Evolutionary conservation across 2,113 vertebrate species (phyloP).

Genomic region (Stegastes partitus): DNA sequence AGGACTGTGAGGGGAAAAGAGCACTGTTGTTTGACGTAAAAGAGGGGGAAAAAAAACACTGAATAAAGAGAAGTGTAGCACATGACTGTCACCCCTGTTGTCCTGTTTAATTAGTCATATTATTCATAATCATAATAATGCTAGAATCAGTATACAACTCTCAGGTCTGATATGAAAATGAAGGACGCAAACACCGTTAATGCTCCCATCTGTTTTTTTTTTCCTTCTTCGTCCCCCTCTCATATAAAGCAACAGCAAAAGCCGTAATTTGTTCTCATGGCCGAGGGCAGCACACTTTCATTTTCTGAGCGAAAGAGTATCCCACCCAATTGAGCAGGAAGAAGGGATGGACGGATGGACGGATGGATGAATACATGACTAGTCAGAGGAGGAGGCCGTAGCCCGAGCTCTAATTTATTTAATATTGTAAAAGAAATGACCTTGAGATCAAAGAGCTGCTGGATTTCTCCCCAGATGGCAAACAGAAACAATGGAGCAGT

Average conservation of each 20-base stretch:
- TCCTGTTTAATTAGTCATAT: slow-evolving; percentile 70
- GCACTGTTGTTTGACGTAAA: slow-evolving; percentile 45
- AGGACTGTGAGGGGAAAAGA: neutral
- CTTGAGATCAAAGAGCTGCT: slow-evolving; percentile 69
- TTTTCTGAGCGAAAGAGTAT: slow-evolving; percentile 64
- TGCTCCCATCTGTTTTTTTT: slow-evolving; percentile 42
- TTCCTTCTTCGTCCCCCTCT: too few species aligned
- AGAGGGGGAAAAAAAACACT: slow-evolving; percentile 37
- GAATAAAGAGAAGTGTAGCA: slow-evolving; percentile 41
- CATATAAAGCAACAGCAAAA: slow-evolving; percentile 43
- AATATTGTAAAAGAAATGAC: slow-evolving; percentile 82
- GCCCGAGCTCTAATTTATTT: slow-evolving; percentile 77
- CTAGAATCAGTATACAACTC: slow-evolving; percentile 60
- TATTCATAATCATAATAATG: slow-evolving; percentile 61
- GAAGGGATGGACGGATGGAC: slow-evolving; percentile 8
- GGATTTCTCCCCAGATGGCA: slow-evolving; percentile 70
- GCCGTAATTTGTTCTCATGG: slow-evolving; percentile 68
- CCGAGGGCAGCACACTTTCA: slow-evolving; percentile 64
- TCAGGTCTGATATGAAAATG: slow-evolving; percentile 53
- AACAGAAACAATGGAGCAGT: slow-evolving; percentile 83
- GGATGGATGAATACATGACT: slow-evolving; percentile 33
- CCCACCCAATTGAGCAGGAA: slow-evolving; percentile 45
- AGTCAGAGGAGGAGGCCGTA: slow-evolving; percentile 27
- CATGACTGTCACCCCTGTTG: slow-evolving; percentile 47
- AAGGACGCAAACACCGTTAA: slow-evolving; percentile 59